phyloP scores from a whole-genome alignment of 2,113 vertebrate species.

The Menura novaehollandiae region DNA sequence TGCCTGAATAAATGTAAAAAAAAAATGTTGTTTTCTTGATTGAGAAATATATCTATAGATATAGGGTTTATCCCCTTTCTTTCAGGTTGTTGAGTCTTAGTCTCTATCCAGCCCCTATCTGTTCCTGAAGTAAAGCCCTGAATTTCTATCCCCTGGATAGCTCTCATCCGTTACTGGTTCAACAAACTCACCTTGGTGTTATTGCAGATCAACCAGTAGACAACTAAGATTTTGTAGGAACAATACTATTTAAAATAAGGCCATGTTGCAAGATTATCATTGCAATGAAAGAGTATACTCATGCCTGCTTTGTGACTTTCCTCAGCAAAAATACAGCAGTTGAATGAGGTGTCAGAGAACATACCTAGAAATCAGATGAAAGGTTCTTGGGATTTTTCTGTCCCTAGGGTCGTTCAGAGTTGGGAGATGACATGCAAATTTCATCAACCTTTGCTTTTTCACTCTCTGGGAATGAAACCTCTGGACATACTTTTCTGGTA shows the following conservation, averaged over 20 bases:
- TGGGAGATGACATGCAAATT: neutral
- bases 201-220: neutral
- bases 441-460: neutral
- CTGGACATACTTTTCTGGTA: neutral
- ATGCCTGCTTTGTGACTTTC: neutral
- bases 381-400: neutral
- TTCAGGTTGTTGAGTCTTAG: neutral
- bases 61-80: neutral
- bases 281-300: neutral
- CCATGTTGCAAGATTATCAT: fast-evolving
- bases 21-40: neutral
- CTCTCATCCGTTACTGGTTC: neutral
- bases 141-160: neutral
- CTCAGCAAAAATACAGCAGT: neutral
- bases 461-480: neutral
- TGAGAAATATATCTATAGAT: neutral
- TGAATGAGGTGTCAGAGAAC: neutral
- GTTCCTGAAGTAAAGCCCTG: neutral
- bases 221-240: neutral
- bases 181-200: neutral
- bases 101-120: neutral
- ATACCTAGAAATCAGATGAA: neutral
- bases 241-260: neutral
- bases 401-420: neutral
- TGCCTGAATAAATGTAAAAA: neutral